Conservation (phyloP, 2,888 invertebrate species). For the Apocheima hispidaria region DNA sequence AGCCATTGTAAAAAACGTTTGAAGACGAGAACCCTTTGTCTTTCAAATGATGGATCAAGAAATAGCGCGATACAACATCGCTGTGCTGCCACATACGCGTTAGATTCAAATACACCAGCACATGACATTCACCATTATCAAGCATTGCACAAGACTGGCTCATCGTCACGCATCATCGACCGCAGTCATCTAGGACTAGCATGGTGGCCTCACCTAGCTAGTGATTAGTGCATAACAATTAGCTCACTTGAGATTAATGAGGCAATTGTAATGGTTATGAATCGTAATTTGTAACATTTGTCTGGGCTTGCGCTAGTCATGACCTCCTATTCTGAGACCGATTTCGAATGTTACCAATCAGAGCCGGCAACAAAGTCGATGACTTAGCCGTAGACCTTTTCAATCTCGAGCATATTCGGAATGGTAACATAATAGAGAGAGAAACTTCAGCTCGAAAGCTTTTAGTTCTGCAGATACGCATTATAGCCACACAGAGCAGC, state of each 20-base stretch:
- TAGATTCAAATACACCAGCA: conserved; percentile 72
- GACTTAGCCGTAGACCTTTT: conserved; percentile 29
- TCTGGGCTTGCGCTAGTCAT: conserved; percentile 68
- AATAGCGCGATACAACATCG: conserved; percentile 39
- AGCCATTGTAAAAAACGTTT: conserved; percentile 37
- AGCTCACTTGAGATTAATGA: conserved; percentile 55
- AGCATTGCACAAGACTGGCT: conserved; percentile 83
- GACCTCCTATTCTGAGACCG: conserved; percentile 74
- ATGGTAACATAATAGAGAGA: conserved; percentile 76
- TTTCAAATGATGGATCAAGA: conserved; percentile 42
- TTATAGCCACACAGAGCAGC: conserved; percentile 75
- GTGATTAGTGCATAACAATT: conserved; percentile 73
- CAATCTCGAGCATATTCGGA: conserved; percentile 58
- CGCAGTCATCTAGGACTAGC: conserved; percentile 80
- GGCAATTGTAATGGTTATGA: conserved; percentile 58
- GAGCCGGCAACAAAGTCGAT: conserved; percentile 27
- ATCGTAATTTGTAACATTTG: conserved; percentile 58
- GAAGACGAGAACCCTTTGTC: conserved; percentile 39
- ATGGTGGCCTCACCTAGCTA: conserved; percentile 83
- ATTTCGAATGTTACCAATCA: conserved; percentile 62
- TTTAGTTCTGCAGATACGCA: conserved; percentile 78
- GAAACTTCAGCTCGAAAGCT: conserved; percentile 67
- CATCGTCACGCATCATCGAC: conserved; percentile 75
- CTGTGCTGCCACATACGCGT: conserved; percentile 47
- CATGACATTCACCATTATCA: conserved; percentile 77